Evolutionary conservation across 2,888 invertebrate genomes (phyloP), one percentile per base, ranked within the genome.

Genomic region (Drosophila diplacantha): DNA sequence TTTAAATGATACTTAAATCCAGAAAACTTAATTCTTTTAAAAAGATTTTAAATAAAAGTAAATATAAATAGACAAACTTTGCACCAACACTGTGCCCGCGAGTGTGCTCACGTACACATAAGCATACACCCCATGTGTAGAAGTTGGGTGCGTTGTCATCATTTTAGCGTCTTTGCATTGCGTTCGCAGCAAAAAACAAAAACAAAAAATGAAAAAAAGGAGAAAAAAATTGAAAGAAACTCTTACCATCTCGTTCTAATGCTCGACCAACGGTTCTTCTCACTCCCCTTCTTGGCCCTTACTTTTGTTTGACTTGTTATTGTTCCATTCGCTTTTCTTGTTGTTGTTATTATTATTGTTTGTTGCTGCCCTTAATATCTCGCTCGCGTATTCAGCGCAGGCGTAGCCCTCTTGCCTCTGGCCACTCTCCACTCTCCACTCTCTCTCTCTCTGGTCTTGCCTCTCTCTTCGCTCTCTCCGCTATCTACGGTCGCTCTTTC

Each of bases 91-190:
- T 29, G 29, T 37, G 20, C 29, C 37, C 37, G 7, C 16, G 14
- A 37, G 29, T 55, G 55, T 52, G 20, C 7, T 8, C 55, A 37
- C 37, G 16, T 7, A 35, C 50, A 35, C 26, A 38, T 7, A 29
- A n/a, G 11, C 52, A 22, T 31, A 35, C 38, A 56, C 29, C 44
- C 44, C 29, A 46, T 46, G 26, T 46, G 44, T 46, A 31, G 44
- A 31, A 46, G 39, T 47, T 60, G 32, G 38, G 56, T 49, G 53
- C 50, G 51, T 64, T 51, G 59, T 65, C 64, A 55, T 63, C 62
- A 38, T 49, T 49, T 34, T 59, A 53, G 56, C 52, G 47, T 58
- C 49, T 70, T 73, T 66, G 62, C 72, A 64, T 72, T 75, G 63
- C 62, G 44, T 61, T 54, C 54, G 54, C 26, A 41, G 39, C 39